Conservation (phyloP, 2,113 vertebrate genomes). For the Lagopus muta region DNA sequence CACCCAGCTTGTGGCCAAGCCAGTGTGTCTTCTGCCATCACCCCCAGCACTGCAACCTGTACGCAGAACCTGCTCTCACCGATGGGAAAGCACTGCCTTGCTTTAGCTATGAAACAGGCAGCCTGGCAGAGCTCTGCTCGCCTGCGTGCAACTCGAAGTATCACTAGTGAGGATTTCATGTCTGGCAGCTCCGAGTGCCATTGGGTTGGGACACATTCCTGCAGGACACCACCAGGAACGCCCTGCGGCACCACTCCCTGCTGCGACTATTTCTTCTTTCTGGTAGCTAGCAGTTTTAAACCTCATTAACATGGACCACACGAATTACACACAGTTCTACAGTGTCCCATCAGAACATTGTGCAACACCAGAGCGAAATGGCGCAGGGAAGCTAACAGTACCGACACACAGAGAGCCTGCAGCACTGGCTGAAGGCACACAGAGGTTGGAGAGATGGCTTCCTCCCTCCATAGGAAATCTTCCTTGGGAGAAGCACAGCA, state of each 20-base stretch:
- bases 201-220: neutral
- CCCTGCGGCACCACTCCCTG: rapidly evolving
- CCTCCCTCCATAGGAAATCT: neutral
- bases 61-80: neutral
- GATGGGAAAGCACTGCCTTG: rapidly evolving
- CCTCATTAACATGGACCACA: neutral
- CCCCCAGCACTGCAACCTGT: neutral
- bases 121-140: rapidly evolving
- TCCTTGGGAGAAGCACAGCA: rapidly evolving
- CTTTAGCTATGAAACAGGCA: neutral
- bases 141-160: neutral
- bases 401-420: neutral
- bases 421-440: neutral
- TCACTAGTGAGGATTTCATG: neutral
- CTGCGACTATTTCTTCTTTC: neutral
- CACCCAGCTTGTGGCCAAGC: neutral
- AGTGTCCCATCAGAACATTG: neutral
- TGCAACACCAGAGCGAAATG: neutral
- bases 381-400: neutral
- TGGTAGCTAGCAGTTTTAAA: neutral
- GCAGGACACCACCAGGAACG: neutral
- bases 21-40: neutral
- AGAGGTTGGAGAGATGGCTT: neutral
- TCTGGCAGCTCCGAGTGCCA: neutral
- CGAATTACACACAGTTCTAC: neutral